Conservation (phyloP, 2,797 vertebrate species). For the Acridotheres tristis region DNA sequence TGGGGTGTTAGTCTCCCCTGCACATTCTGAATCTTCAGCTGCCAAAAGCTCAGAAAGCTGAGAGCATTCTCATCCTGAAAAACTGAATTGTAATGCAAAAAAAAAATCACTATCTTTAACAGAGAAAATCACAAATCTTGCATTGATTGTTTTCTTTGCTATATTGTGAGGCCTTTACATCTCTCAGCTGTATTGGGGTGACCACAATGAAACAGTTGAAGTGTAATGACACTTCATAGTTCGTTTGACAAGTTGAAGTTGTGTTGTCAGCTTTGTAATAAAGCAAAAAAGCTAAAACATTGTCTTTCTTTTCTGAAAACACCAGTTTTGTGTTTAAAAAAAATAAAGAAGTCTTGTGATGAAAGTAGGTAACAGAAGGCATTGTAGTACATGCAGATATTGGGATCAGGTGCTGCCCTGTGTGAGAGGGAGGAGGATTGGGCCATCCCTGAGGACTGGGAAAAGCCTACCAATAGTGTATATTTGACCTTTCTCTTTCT, state of each 20-base stretch:
- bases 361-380: not conserved
- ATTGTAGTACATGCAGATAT: too few species aligned
- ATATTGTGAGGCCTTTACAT: not conserved
- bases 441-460: not conserved
- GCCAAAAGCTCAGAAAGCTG: not conserved
- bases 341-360: rapidly evolving
- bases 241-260: not conserved
- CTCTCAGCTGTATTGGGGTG: not conserved
- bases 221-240: not conserved
- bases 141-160: not conserved
- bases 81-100: not conserved
- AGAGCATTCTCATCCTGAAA: not conserved
- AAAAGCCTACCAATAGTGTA: not conserved
- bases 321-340: rapidly evolving
- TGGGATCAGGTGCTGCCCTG: not conserved
- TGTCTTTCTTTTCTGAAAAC: not conserved
- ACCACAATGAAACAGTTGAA: not conserved
- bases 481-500: not conserved
- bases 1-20: not conserved
- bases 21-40: not conserved
- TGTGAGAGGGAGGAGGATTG: not conserved
- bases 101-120: not conserved
- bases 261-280: not conserved
- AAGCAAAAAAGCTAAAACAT: not conserved
- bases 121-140: not conserved